Percentiles rank a stretch among this genome's conserved stretches.
These are phyloP conservation scores for Dinocampus coccinellae DNA, from an alignment of 2,888 invertebrate genomes.

Conservation along the genomic window DNA sequence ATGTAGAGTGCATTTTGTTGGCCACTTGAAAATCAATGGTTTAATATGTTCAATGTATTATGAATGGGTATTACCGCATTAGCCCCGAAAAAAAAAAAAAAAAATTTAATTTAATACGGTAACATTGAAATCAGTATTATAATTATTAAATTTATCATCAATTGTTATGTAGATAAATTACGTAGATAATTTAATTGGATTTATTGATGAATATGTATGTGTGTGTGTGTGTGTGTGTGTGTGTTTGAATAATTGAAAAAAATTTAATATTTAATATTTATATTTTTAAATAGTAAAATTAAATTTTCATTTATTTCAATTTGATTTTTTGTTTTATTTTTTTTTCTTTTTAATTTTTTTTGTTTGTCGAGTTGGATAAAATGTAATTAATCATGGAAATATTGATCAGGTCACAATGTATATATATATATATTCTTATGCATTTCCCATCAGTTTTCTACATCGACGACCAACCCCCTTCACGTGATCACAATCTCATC, in stretches of 20 bases:
- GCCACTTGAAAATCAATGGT: slow-evolving; percentile 20
- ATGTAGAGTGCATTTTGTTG: neutral
- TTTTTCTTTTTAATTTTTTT: neutral
- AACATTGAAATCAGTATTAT: too few species aligned
- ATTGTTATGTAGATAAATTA: neutral
- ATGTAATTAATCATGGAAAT: too few species aligned
- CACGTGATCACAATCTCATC: slow-evolving; percentile 3
- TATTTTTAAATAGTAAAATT: too few species aligned
- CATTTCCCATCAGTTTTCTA: slow-evolving; percentile 1
- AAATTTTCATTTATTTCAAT: neutral
- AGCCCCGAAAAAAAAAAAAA: neutral
- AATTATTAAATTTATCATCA: too few species aligned
- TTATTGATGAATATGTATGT: too few species aligned
- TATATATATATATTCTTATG: neutral
- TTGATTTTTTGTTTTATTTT: neutral
- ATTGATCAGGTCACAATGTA: too few species aligned
- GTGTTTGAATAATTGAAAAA: too few species aligned
- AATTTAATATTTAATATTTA: too few species aligned
- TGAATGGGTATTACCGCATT: neutral
- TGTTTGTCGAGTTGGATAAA: neutral
- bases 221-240: too few species aligned
- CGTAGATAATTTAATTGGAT: too few species aligned
- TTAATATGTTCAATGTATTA: slow-evolving; percentile 14
- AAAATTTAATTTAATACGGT: neutral
- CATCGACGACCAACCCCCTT: neutral